phyloP scores from a whole-genome alignment of 2,888 invertebrate species.

The Drosophila yooni region DNA sequence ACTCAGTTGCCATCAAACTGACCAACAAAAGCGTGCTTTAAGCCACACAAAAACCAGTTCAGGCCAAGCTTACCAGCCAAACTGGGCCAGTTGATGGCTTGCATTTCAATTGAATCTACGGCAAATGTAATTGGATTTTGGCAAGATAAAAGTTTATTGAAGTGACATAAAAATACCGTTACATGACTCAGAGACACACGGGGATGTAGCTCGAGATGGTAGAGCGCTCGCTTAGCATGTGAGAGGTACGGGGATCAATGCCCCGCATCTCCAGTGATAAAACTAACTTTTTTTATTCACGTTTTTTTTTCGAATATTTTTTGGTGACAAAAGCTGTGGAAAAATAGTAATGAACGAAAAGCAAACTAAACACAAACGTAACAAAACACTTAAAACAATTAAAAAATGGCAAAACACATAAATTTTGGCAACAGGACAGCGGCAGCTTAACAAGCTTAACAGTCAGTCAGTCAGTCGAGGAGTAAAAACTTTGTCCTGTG shows the following conservation, averaged over 20 bases:
- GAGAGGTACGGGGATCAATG: constrained; percentile 85
- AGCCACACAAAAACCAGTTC: constrained; percentile 63
- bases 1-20: background rate
- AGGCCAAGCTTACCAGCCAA: constrained; percentile 25
- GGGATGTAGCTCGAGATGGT: constrained; percentile 85
- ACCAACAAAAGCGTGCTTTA: constrained; percentile 9
- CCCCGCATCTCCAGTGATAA: constrained; percentile 83
- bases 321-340: background rate
- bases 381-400: constrained; percentile 84
- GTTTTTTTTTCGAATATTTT: background rate
- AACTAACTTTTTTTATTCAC: constrained; percentile 15
- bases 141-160: constrained; percentile 1
- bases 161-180: constrained; percentile 11
- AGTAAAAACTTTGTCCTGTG: constrained; percentile 62
- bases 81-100: constrained; percentile 35
- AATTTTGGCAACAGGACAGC: constrained; percentile 60
- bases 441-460: constrained; percentile 68
- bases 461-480: constrained; percentile 16
- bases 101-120: constrained; percentile 58
- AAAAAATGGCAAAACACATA: constrained; percentile 83
- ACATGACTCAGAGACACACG: constrained; percentile 31
- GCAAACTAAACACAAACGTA: constrained; percentile 32
- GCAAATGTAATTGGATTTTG: constrained; percentile 41
- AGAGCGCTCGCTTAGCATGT: constrained; percentile 85
- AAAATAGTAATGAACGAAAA: constrained; percentile 8